phyloP scores from a whole-genome alignment of 1,140 invertebrate genomes.

The Drosophila neocordata region DNA sequence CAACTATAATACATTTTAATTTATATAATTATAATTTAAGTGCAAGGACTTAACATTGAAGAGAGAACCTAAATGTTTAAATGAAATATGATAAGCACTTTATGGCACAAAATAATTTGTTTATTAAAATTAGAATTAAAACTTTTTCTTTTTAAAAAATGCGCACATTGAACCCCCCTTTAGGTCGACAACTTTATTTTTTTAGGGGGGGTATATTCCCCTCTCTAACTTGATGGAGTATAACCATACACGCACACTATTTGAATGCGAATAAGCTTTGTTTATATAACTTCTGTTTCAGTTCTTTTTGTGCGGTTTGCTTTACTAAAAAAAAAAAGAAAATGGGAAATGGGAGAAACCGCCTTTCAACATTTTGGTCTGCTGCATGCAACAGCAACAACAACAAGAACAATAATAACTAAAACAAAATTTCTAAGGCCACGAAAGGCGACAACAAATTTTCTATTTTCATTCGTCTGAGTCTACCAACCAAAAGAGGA shows the following conservation, averaged over 20 bases:
- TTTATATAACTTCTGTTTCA: slow-evolving; percentile 55
- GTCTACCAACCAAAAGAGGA: neutral
- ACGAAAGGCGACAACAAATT: slow-evolving; percentile 54
- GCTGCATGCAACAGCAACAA: slow-evolving; percentile 25
- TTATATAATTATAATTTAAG: no score
- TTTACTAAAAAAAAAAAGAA: neutral
- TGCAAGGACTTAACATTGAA: no score
- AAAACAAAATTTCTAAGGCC: slow-evolving; percentile 42
- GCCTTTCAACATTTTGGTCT: slow-evolving; percentile 10
- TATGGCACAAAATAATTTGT: no score
- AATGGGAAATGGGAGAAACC: slow-evolving; percentile 21
- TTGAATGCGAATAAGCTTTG: slow-evolving; percentile 75
- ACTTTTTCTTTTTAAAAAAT: no score
- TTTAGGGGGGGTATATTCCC: neutral
- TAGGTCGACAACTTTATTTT: neutral
- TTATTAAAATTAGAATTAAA: neutral
- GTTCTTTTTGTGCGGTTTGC: slow-evolving; percentile 15
- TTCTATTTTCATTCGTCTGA: slow-evolving; percentile 47
- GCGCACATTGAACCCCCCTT: neutral
- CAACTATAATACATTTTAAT: no score
- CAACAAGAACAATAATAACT: slow-evolving; percentile 15
- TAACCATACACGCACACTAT: slow-evolving; percentile 49
- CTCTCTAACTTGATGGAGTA: neutral
- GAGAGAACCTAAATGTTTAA: no score
- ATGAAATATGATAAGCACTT: no score